Base-by-base conservation (phyloP, 2,888 invertebrate species). In the Amblyjoppa proteus region DNA sequence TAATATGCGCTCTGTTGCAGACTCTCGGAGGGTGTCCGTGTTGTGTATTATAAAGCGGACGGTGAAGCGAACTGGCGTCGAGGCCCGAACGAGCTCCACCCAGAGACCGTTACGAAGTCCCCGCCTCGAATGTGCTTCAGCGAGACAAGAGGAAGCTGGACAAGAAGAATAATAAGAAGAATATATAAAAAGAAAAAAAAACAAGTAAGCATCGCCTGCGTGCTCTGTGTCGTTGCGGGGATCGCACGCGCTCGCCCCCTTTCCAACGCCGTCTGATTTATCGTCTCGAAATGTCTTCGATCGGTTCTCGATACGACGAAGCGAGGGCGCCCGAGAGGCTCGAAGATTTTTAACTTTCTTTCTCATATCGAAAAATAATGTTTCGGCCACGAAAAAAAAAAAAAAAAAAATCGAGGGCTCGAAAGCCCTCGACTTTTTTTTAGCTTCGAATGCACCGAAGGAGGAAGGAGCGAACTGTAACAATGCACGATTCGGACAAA, bases 201-300 rank as follows among this genome's bases (percentile, higher is more conserved):
- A 78, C 45, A 56, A 34, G 28, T 31, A 31, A 61, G 61, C 61
- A 61, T 61, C 31, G 61, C 28, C 5, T 61, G 61, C 25, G 61
- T 61, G 61, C 61, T 61, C 25, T 25, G 61, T 61, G 61, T 61
- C 61, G 61, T 61, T 84, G 81, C 80, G 84, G 61, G 79, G 69
- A 83, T 76, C 79, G 85, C 85, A 85, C 85, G 85, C 80, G 85
- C 80, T 85, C 64, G n/a, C 73, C 69, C 82, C 31, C 61, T 61
- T 31, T 28, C 61, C 13, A 5, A 28, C 53, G 28, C 69, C 68
- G 66, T 20, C 78, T 85, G 85, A 85, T 85, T 85, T 85, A 85
- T 85, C 80, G 80, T 56, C 80, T 85, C 31, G 76, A 83, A 83
- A 76, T 80, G 76, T 53, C 78, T 80, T 76, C 82, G 85, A 83